Percentiles rank a stretch among this genome's conserved stretches.
Conservation (phyloP, 2,113 vertebrate genomes). For the Gallinago jamesoni region DNA sequence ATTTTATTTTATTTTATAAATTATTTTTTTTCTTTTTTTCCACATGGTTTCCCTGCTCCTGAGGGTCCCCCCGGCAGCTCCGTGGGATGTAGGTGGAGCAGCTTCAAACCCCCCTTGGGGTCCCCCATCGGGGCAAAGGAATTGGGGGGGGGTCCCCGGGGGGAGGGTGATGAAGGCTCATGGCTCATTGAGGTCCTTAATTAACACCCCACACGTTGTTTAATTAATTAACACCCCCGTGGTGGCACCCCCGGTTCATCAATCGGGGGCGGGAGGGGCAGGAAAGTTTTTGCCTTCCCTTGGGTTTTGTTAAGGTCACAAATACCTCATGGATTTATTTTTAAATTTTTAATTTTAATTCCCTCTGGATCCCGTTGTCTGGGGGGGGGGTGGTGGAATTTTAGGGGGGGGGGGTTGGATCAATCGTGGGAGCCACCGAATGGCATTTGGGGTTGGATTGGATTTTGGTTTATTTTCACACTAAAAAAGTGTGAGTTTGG, state of each 20-base stretch:
- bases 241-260: background rate
- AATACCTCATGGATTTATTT: background rate
- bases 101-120: background rate
- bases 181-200: background rate
- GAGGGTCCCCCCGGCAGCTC: background rate
- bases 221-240: fast-evolving
- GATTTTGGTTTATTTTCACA: background rate
- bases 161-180: background rate
- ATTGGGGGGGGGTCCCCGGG: background rate
- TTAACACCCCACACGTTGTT: background rate
- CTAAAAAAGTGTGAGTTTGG: background rate
- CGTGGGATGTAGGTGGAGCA: background rate
- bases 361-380: no score
- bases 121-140: background rate
- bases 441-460: background rate
- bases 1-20: no score
- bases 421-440: fast-evolving
- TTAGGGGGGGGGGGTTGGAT: no score
- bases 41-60: background rate
- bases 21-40: background rate
- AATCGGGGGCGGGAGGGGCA: fast-evolving
- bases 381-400: no score
- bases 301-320: background rate
- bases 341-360: no score
- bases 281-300: background rate